A percentile compares a stretch with the other conserved stretches of the same genome.
Evolutionary conservation across 2,797 vertebrate genomes (phyloP).

Genomic region (Synanceia verrucosa): DNA sequence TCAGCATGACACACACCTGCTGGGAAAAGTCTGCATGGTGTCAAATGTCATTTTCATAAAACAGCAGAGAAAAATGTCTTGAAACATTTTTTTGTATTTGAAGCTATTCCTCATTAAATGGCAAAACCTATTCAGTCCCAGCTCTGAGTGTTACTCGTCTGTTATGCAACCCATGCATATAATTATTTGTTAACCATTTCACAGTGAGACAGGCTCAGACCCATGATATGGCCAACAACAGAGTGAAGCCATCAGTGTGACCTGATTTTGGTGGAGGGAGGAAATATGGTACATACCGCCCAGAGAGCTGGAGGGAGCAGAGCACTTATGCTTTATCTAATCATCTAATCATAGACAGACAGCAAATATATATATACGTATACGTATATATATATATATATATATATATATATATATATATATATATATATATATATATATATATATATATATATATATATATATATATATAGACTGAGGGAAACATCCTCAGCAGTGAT

Average conservation of each 20-base stretch:
- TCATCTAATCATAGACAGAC: background rate
- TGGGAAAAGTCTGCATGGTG: constrained; percentile 35
- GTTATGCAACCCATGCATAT: constrained; percentile 53
- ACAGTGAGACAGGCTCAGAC: constrained; percentile 36
- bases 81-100: background rate
- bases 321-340: background rate
- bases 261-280: constrained; percentile 64
- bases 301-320: constrained; percentile 43
- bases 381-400: too few relatives aligned
- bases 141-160: constrained; percentile 18
- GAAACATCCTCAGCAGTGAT: too few relatives aligned
- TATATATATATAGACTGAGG: too few relatives aligned
- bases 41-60: background rate
- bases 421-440: too few relatives aligned
- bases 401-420: too few relatives aligned
- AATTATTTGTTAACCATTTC: constrained; percentile 62
- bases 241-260: constrained; percentile 54
- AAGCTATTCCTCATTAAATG: constrained; percentile 22
- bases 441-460: too few relatives aligned
- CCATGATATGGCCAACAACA: constrained; percentile 51
- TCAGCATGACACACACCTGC: constrained; percentile 62
- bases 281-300: constrained; percentile 43
- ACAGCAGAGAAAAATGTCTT: background rate
- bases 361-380: background rate
- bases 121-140: background rate